Evolutionary conservation across 1,140 invertebrate species (phyloP).

Genomic region (Drosophila simulans): DNA sequence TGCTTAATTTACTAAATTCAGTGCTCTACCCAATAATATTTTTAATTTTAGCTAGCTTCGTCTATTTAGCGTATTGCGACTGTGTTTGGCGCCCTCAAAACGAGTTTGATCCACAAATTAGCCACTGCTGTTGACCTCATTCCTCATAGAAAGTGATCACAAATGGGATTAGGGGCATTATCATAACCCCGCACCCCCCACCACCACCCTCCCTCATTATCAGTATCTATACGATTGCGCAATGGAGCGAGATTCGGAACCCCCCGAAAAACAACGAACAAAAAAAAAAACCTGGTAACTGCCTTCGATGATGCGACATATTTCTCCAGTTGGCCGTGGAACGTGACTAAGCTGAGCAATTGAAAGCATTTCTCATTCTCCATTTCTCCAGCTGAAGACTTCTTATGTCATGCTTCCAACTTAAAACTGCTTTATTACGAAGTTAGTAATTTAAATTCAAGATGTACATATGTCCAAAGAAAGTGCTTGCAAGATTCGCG

Average conservation of each 20-base stretch:
- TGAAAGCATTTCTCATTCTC: conserved; percentile 14
- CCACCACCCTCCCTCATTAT: background rate
- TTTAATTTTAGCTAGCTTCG: too few species aligned
- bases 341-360: conserved; percentile 50
- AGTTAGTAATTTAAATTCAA: background rate
- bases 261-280: background rate
- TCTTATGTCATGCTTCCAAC: conserved; percentile 16
- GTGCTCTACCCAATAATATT: too few species aligned
- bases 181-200: background rate
- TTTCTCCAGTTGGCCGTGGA: conserved; percentile 21
- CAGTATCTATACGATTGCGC: conserved; percentile 33
- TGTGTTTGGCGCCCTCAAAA: conserved; percentile 32
- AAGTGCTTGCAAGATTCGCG: background rate
- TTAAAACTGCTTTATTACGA: background rate
- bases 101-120: conserved; percentile 56
- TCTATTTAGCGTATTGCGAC: background rate
- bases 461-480: background rate
- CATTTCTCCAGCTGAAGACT: conserved; percentile 1
- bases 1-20: too few species aligned
- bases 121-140: conserved; percentile 20
- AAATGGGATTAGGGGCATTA: conserved; percentile 62
- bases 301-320: conserved; percentile 64
- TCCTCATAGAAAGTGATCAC: conserved; percentile 66
- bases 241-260: conserved; percentile 31
- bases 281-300: background rate